Evolutionary conservation across 1,140 invertebrate genomes (phyloP).

Genomic region (Procambarus clarkii): DNA sequence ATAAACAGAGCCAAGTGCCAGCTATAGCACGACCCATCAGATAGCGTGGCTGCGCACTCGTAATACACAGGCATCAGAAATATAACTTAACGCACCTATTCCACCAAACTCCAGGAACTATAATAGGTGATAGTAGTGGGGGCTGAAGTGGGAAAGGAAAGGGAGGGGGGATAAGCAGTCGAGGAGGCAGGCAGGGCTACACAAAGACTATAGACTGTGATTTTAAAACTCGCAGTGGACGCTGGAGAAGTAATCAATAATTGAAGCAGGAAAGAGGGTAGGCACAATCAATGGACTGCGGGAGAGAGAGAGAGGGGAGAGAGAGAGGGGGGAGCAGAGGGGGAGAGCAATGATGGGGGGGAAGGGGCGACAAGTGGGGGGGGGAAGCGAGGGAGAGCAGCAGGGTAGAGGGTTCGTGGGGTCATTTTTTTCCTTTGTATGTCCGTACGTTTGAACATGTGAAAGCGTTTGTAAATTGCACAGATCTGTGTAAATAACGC

Average conservation of each 20-base stretch:
- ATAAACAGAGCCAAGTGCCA: neutral
- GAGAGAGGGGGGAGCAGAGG: neutral
- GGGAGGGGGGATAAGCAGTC: neutral
- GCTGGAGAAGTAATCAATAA: constrained; percentile 12
- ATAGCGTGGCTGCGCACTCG: neutral
- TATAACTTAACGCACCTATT: neutral
- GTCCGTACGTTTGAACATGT: too few relatives aligned
- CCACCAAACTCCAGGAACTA: neutral
- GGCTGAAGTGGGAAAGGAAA: neutral
- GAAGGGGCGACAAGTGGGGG: too few relatives aligned
- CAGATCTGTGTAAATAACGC: too few relatives aligned
- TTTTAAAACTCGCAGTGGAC: constrained; percentile 14
- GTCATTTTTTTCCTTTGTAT: too few relatives aligned
- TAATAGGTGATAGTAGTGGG: neutral
- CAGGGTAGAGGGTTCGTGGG: too few relatives aligned
- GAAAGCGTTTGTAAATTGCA: too few relatives aligned
- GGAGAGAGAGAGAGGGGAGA: neutral
- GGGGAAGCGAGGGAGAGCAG: too few relatives aligned
- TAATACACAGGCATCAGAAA: neutral
- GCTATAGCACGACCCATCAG: neutral
- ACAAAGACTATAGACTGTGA: constrained; percentile 8
- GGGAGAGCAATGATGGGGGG: neutral
- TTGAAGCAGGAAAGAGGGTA: neutral
- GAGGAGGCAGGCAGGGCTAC: neutral
- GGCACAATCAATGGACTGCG: neutral